phyloP scores from a whole-genome alignment of 1,140 invertebrate species.

The Lepidurus couesii region DNA sequence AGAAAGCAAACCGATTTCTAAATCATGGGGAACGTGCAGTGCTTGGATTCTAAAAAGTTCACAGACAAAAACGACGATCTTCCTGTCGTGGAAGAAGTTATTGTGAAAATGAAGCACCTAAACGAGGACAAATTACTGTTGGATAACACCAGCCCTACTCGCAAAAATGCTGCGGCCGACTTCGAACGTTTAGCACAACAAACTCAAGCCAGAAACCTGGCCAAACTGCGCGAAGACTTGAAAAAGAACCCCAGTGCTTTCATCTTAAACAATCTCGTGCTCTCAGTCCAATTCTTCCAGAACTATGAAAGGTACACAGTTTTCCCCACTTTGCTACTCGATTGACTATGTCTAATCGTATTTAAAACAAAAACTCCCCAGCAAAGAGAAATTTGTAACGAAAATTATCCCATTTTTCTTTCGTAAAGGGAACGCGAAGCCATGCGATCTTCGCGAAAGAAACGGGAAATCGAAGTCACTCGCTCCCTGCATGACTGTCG shows the following conservation, averaged over 20 bases:
- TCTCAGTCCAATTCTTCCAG: slow-evolving; percentile 68
- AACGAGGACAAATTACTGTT: not conserved
- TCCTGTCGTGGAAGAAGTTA: not conserved
- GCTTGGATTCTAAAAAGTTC: not conserved
- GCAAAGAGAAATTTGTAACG: not conserved
- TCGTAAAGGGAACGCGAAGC: slow-evolving; percentile 30
- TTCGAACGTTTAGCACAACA: slow-evolving; percentile 45
- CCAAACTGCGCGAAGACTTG: slow-evolving; percentile 54
- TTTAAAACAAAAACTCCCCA: not conserved
- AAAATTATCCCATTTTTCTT: not conserved
- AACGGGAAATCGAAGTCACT: slow-evolving; percentile 21
- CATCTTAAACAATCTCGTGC: slow-evolving; percentile 66
- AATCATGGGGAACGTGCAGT: not conserved
- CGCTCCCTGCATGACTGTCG: slow-evolving; percentile 26
- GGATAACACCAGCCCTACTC: not conserved
- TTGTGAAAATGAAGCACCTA: not conserved
- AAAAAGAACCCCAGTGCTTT: slow-evolving; percentile 58
- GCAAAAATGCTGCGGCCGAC: slow-evolving; percentile 28
- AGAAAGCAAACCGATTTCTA: not conserved
- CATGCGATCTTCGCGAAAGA: slow-evolving; percentile 21
- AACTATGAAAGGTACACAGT: slow-evolving; percentile 61
- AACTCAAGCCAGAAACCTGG: slow-evolving; percentile 42
- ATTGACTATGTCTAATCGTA: not conserved
- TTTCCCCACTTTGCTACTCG: not conserved
- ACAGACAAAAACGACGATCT: not conserved